Conservation (phyloP, 2,888 invertebrate species). For the Byasa hedistus region DNA sequence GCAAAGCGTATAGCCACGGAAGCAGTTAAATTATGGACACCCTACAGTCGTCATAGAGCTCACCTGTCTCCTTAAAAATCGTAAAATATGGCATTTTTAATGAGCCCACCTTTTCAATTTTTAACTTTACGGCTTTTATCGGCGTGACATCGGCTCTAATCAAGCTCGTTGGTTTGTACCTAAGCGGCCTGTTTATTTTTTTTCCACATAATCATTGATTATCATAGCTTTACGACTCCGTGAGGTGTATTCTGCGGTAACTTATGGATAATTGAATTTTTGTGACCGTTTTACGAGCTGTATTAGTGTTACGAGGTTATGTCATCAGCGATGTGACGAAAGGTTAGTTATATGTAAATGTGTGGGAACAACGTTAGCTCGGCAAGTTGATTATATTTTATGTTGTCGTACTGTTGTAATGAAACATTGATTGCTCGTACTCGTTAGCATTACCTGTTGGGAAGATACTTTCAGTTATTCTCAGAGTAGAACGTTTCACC, state of each 20-base stretch:
- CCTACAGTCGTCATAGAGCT: conserved; percentile 56
- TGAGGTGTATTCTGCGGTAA: conserved; percentile 38
- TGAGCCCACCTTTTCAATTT: conserved; percentile 78
- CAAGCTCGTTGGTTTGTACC: conserved; percentile 65
- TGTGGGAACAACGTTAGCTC: conserved; percentile 21
- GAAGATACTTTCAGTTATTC: neutral
- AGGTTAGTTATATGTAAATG: conserved; percentile 31
- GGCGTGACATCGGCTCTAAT: conserved; percentile 78
- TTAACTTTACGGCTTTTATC: conserved; percentile 74
- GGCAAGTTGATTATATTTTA: conserved; percentile 24
- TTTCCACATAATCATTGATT: conserved; percentile 60
- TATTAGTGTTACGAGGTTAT: conserved; percentile 32
- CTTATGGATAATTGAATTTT: conserved; percentile 62
- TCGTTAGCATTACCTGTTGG: conserved; percentile 11
- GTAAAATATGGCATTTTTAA: conserved; percentile 79
- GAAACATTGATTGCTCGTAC: conserved; percentile 19
- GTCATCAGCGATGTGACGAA: conserved; percentile 24
- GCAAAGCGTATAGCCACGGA: neutral
- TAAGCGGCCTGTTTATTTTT: conserved; percentile 38
- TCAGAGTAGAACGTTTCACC: neutral
- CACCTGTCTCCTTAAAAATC: conserved; percentile 75
- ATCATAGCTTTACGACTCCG: conserved; percentile 66
- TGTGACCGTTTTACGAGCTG: conserved; percentile 48
- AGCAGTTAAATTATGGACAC: conserved; percentile 53
- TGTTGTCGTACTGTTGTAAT: conserved; percentile 9